Base-by-base conservation (phyloP, 2,797 vertebrate species). In the Trachurus trachurus region DNA sequence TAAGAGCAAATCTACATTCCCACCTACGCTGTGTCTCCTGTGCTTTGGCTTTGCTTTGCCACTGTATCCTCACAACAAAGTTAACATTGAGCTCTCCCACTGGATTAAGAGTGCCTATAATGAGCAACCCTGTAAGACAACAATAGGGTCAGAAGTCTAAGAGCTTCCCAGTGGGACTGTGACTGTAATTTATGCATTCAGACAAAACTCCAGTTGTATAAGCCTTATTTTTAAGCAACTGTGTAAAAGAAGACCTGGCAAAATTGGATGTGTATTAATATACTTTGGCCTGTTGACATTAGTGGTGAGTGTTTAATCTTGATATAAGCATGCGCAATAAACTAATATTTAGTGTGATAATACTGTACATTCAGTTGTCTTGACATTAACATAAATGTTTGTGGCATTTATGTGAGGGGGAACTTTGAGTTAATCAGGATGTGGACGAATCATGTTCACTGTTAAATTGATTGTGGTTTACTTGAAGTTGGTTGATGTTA, bases 321-420 rank as follows among this genome's bases (percentile, higher is more conserved):
- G 56, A 80, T 39, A 40, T 75, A 19, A 71, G 40, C 85, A 81
- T 81, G 60, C 86, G 77, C 9, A 37, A 31, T 64, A 42, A 76
- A 10, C 21, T 65, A 13, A 59, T 44, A 45, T 37, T 74, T 7
- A 1, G 8, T 72, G 21, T 45, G 21, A 52, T 59, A 12, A 65
- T 26, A 26, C 26, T 26, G 26, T 26, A 3, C 26, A 56, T 31
- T 59, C n/a, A 44, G 13, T 65, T 63, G n/a, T 34, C 7, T 40
- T 64, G 21, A 45, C 37, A 75, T 78, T 54, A 81, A 89, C 29
- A 76, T 56, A 0, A 19, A 45, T 57, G 49, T 79, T 73, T 80
- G 65, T 76, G 65, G 61, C 9, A 6, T 39, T 54, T 74, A 71
- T 4, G 2, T 56, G 69, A 69, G 61, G 66, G 10, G 40, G 21